These are phyloP conservation scores for Tragelaphus imberbis DNA, from an alignment of 2,113 vertebrate genomes.

Conservation along the genomic window DNA sequence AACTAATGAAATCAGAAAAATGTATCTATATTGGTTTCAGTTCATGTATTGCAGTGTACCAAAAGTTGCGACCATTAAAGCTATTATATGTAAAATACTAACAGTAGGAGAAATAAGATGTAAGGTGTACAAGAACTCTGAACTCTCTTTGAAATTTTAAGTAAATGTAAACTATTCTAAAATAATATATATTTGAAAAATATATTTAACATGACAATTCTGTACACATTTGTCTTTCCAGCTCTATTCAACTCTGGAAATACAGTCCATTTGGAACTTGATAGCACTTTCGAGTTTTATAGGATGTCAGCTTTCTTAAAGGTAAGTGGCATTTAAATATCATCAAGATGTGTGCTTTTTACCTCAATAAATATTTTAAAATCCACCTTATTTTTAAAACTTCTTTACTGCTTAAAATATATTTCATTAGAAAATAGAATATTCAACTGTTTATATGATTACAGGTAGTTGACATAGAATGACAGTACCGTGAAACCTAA, in stretches of 20 bases:
- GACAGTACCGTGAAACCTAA: neutral
- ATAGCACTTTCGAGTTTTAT: neutral
- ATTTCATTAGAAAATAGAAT: neutral
- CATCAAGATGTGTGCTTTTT: neutral
- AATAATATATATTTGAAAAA: neutral
- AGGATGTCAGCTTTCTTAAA: conserved; percentile 49
- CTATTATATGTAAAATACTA: neutral
- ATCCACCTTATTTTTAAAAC: neutral
- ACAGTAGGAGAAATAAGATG: neutral
- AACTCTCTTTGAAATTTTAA: neutral
- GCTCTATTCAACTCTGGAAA: neutral
- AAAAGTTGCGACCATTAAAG: neutral
- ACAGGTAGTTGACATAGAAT: neutral
- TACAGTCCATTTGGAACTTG: conserved; percentile 1
- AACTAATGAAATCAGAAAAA: neutral
- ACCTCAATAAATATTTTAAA: neutral
- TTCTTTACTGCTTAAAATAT: neutral
- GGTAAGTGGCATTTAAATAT: conserved; percentile 51
- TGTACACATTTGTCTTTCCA: conserved; percentile 43
- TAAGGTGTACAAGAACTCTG: neutral
- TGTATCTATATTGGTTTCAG: neutral
- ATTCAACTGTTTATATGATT: neutral
- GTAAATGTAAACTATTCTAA: neutral
- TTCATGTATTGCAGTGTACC: no score
- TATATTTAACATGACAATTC: neutral